Base-by-base conservation (phyloP, 1,140 invertebrate genomes). In the Caenorhabditis latens region DNA sequence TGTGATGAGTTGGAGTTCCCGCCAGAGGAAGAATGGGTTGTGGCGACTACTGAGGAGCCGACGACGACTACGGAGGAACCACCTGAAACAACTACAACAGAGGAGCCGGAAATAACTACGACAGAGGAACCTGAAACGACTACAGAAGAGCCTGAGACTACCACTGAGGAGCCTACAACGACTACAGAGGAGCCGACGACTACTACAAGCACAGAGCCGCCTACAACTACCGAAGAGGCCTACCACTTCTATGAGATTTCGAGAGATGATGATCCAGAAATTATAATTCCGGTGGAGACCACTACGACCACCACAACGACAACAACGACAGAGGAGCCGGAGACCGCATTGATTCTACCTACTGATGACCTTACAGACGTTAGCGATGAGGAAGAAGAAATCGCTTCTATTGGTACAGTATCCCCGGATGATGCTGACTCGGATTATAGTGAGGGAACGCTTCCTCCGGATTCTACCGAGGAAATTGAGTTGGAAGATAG, bases 81-180 rank as follows among this genome's bases (percentile, higher is more conserved):
- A 53, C n/a, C 55, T 43, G 88, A 86, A 21, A 7, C 55, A 6
- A 83, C 84, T 4, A 88, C 87, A 55, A 83, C 87, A 6, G 71
- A 48, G 24, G 65, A 85, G 40, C 43, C 67, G 16, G 50, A 53
- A 4, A 63, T 19, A 7, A 65, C 50, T 32, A 32, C 71, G 19
- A 83, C 57, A n/a, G 71, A 43, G 42, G 83, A 67, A n/a, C 84
- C 83, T n/a, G 19, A 53, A 13, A 46, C 43, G 0, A 63, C 75
- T 3, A 87, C 63, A 40, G 75, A 58, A 83, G 71, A 46, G 11
- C 83, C 86, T 13, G 21, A 24, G 1, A 63, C 75, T 8, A 43
- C 88, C 16, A 84, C 87, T 53, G 75, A 58, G 67, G 71, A 46
- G n/a, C 83, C 86, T 13, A 42, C 43, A 5, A 63, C 75, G 1